phyloP scores from a whole-genome alignment of 1,140 invertebrate genomes.

The Drosophila pectinifera region DNA sequence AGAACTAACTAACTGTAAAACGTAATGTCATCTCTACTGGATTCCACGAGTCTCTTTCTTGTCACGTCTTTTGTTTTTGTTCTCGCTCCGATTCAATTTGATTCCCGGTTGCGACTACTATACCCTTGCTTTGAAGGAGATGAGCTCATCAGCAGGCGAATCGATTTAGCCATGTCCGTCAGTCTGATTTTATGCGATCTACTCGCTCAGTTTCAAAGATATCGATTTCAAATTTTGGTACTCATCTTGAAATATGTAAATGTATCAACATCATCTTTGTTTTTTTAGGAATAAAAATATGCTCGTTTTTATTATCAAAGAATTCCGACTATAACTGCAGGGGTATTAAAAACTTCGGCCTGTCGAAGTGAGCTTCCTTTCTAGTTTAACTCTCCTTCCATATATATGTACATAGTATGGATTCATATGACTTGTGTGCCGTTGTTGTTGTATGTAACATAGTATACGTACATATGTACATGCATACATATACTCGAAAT shows the following conservation, averaged over 20 bases:
- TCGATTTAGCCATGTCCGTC: slow-evolving; percentile 4
- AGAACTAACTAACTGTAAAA: slow-evolving; percentile 32
- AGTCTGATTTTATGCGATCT: not conserved
- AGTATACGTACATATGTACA: slow-evolving; percentile 11
- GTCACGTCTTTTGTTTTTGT: slow-evolving; percentile 2
- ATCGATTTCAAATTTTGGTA: not conserved
- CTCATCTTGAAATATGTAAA: no score
- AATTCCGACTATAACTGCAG: not conserved
- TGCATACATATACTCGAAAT: slow-evolving; percentile 34
- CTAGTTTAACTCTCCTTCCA: slow-evolving; percentile 22
- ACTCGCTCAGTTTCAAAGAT: not conserved
- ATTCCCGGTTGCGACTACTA: not conserved
- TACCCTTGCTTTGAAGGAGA: not conserved
- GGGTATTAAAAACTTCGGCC: not conserved
- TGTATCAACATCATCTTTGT: no score
- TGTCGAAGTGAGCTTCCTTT: slow-evolving; percentile 1
- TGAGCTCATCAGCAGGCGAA: not conserved
- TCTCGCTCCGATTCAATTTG: slow-evolving; percentile 11
- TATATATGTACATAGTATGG: slow-evolving; percentile 19
- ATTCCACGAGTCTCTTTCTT: slow-evolving; percentile 28
- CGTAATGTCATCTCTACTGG: slow-evolving; percentile 31
- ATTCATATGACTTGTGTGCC: slow-evolving; percentile 21
- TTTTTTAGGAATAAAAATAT: no score
- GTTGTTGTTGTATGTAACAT: slow-evolving; percentile 38
- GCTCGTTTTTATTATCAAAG: not conserved